These are phyloP conservation scores for Drosophila burlai DNA, from an alignment of 1,140 invertebrate species.

Conservation along the genomic window DNA sequence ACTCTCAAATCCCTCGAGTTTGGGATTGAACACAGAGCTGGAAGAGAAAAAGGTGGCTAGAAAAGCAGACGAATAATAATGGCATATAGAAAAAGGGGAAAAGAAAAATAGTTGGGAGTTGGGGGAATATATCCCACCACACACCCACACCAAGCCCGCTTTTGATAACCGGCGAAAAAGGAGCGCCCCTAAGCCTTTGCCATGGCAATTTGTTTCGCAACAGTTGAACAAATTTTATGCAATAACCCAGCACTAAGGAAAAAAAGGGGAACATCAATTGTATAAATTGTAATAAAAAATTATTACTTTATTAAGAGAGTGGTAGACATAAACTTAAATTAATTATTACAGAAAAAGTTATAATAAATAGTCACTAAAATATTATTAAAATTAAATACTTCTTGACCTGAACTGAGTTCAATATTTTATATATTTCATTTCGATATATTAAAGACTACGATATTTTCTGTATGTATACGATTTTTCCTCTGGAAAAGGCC, in stretches of 20 bases:
- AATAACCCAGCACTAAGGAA: constrained; percentile 31
- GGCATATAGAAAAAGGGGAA: not conserved
- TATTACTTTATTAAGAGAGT: too few relatives aligned
- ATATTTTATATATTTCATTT: too few relatives aligned
- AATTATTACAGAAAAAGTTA: too few relatives aligned
- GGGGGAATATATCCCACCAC: not conserved
- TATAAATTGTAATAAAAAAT: not conserved
- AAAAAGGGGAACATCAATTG: not conserved
- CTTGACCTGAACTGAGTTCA: too few relatives aligned
- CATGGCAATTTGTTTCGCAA: constrained; percentile 78
- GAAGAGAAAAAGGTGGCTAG: not conserved
- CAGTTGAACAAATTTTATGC: constrained; percentile 74
- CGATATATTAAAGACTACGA: too few relatives aligned
- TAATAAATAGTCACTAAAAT: not conserved
- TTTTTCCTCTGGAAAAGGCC: too few relatives aligned
- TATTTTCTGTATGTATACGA: too few relatives aligned
- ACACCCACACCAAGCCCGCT: not conserved
- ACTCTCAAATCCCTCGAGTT: constrained; percentile 39
- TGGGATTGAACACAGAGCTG: constrained; percentile 31
- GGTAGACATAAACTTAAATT: not conserved
- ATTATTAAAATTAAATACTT: too few relatives aligned
- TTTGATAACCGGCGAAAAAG: constrained; percentile 25
- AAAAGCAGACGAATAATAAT: constrained; percentile 20
- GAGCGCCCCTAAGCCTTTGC: constrained; percentile 58
- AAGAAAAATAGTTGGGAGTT: not conserved